Conservation (phyloP, 2,113 vertebrate species). For the Mormyrus lacerda region DNA sequence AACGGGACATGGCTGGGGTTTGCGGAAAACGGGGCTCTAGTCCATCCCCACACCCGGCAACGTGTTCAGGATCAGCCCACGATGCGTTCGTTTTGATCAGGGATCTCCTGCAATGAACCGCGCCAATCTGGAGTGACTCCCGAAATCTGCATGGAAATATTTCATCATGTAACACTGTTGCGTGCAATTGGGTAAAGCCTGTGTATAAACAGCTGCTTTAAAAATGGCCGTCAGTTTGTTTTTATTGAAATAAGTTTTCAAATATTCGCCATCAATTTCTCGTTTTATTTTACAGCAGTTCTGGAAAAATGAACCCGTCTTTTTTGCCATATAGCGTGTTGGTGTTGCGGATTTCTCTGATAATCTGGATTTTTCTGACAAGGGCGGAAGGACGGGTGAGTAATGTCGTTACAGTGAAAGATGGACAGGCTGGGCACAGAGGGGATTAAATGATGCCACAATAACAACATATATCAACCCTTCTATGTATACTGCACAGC, state of each 20-base stretch:
- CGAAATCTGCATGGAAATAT: not conserved
- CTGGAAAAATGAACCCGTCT: not conserved
- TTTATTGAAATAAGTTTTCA: not conserved
- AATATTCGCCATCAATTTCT: not conserved
- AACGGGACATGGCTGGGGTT: slow-evolving; percentile 27
- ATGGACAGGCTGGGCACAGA: not conserved
- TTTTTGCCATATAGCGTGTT: slow-evolving; percentile 26
- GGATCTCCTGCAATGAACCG: not conserved
- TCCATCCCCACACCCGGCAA: slow-evolving; percentile 6
- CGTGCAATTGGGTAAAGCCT: not conserved
- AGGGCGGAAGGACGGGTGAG: slow-evolving; percentile 32
- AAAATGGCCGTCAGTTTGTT: not conserved
- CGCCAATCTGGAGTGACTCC: not conserved
- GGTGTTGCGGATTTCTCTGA: slow-evolving; percentile 25
- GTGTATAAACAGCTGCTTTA: not conserved
- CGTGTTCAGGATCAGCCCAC: not conserved
- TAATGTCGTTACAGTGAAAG: not conserved
- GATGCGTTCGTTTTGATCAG: not conserved
- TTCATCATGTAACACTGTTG: not conserved
- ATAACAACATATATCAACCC: not conserved
- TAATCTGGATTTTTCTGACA: slow-evolving; percentile 20
- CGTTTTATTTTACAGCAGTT: not conserved
- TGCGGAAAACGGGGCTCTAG: slow-evolving; percentile 28
- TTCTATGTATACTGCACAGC: not conserved
- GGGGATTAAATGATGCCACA: not conserved